Base-by-base conservation (phyloP, 53 echinoderm and acorn worm genomes). In the Hippasteria phrygiana region DNA sequence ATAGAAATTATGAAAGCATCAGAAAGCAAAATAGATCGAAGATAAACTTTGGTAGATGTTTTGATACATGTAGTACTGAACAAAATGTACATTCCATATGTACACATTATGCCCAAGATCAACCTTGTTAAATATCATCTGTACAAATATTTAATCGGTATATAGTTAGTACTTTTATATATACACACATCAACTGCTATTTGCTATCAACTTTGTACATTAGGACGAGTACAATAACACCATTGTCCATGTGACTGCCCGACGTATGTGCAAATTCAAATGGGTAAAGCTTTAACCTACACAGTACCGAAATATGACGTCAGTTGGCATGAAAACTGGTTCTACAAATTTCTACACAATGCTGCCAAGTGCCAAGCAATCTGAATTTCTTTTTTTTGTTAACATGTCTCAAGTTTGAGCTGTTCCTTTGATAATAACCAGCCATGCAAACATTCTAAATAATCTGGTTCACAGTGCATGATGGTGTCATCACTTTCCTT, bases 31-130 rank as follows among this genome's bases (percentile, higher is more conserved):
- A 84, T 84, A 69, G 22, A 71, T 51, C 17, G 10, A 37, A 1
- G 51, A 69, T 67, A 53, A 62, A 85, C 70, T 85, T 85, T 85
- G 85, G 85, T 85, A 71, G 85, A 85, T 24, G 48, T 70, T 71
- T 43, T 70, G 17, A 22, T n/a, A n/a, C n/a, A n/a, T n/a, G 37
- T 53, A 51, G 71, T 71, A 70, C 71, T 53, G 33, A 28, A 85
- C 27, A 79, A 76, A 76, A 79, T 79, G 62, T 70, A 71, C 71
- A 71, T n/a, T 85, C 69, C 70, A 70, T 81, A 75, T 64, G 40
- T 85, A 51, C 55, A 85, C 51, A 85, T 55, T 85, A 45, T 48
- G 18, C 31, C 22, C 75, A 75, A 10, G 42, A 10, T n/a, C n/a
- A 75, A 47, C 26, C 34, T 14, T 75, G 28, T 4, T 9, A 16